Percentiles rank a stretch among this genome's conserved stretches.
Conservation (phyloP, 2,113 vertebrate species). For the Pseudorhombus dupliciocellatus region DNA sequence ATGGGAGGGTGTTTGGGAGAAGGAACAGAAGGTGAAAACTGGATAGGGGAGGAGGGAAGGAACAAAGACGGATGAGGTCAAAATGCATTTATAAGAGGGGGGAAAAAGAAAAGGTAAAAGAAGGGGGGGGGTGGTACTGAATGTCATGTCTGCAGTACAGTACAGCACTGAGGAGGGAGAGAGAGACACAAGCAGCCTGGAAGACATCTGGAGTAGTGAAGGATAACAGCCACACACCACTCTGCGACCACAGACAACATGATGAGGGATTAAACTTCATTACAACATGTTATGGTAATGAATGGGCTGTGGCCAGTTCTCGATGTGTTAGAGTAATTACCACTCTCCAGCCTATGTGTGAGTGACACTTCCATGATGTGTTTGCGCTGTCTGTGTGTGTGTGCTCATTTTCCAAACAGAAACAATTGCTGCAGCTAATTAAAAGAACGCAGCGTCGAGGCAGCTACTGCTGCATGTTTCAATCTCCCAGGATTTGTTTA, state of each 20-base stretch:
- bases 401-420: slow-evolving; percentile 34
- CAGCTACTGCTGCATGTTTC: slow-evolving; percentile 29
- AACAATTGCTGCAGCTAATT: slow-evolving; percentile 65
- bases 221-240: slow-evolving; percentile 66
- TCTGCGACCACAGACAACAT: slow-evolving; percentile 73
- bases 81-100: slow-evolving; percentile 53
- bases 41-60: slow-evolving; percentile 44
- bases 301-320: slow-evolving; percentile 70
- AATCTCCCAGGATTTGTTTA: slow-evolving; percentile 39
- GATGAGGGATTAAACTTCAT: slow-evolving; percentile 76
- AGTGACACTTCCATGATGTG: slow-evolving; percentile 63
- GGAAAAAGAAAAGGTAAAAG: slow-evolving; percentile 28
- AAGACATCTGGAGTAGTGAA: slow-evolving; percentile 68
- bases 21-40: slow-evolving; percentile 54
- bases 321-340: slow-evolving; percentile 73
- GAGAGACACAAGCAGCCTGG: slow-evolving; percentile 51
- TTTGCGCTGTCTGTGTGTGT: slow-evolving; percentile 12
- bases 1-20: slow-evolving; percentile 49
- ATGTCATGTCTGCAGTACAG: slow-evolving; percentile 43
- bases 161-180: slow-evolving; percentile 15
- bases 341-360: slow-evolving; percentile 41
- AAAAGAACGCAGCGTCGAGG: slow-evolving; percentile 61
- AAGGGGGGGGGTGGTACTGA: slow-evolving; percentile 30
- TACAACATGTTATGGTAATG: slow-evolving; percentile 76
- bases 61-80: slow-evolving; percentile 65